Percentiles rank a stretch among this genome's conserved stretches.
phyloP scores from a whole-genome alignment of 2,797 vertebrate genomes.

The Gastrophryne carolinensis region DNA sequence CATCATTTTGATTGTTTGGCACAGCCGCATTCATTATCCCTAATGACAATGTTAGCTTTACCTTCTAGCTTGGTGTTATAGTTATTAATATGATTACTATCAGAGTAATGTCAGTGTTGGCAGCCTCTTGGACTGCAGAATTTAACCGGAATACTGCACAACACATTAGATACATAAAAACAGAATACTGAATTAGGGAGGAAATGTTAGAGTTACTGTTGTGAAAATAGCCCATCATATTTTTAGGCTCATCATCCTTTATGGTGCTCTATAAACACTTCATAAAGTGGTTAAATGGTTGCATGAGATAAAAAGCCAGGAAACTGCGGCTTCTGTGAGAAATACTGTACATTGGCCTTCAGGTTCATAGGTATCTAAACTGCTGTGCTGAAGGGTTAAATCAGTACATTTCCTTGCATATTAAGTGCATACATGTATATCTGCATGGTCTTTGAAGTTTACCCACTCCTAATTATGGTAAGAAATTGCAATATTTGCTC shows the following conservation, averaged over 20 bases:
- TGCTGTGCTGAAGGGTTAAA: neutral
- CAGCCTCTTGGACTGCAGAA: slow-evolving; percentile 38
- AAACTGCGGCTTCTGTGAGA: neutral
- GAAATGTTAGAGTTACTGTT: slow-evolving; percentile 50
- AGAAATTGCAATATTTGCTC: neutral
- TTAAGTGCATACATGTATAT: neutral
- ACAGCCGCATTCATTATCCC: slow-evolving; percentile 32
- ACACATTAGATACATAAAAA: slow-evolving; percentile 51
- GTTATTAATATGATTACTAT: slow-evolving; percentile 49
- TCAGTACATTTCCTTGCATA: neutral
- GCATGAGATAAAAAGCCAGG: slow-evolving; percentile 33
- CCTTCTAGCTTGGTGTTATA: slow-evolving; percentile 41
- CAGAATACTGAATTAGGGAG: slow-evolving; percentile 50
- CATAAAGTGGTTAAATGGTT: slow-evolving; percentile 49
- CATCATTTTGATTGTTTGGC: slow-evolving; percentile 24
- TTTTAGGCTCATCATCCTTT: slow-evolving; percentile 50
- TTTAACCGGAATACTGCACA: slow-evolving; percentile 43
- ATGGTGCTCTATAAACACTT: slow-evolving; percentile 48
- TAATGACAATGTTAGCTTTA: slow-evolving; percentile 51
- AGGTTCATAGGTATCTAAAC: neutral
- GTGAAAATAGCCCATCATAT: slow-evolving; percentile 51
- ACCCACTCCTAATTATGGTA: neutral
- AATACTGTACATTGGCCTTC: neutral
- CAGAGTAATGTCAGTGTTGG: slow-evolving; percentile 41
- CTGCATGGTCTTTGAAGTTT: neutral